phyloP scores from a whole-genome alignment of 2,113 vertebrate species.

The Aplodontia rufa region DNA sequence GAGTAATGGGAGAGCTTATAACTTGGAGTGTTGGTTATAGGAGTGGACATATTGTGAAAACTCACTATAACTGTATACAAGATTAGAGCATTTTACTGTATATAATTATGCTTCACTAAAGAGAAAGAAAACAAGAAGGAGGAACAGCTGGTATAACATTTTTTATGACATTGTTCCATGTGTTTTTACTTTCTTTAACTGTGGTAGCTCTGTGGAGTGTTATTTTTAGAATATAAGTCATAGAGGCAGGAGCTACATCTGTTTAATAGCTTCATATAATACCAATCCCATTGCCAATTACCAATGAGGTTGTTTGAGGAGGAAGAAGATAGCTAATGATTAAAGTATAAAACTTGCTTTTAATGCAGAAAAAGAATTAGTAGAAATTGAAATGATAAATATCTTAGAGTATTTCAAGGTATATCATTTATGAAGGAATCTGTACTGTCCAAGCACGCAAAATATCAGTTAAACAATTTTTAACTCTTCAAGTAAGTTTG shows the following conservation, averaged over 20 bases:
- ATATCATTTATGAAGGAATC: background rate
- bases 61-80: constrained; percentile 11
- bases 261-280: constrained; percentile 13
- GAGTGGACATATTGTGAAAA: constrained; percentile 21
- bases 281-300: background rate
- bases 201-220: constrained; percentile 1
- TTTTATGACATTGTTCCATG: constrained; percentile 46
- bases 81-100: constrained; percentile 36
- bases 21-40: background rate
- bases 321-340: background rate
- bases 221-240: constrained; percentile 56
- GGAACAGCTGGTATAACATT: constrained; percentile 46
- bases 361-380: background rate
- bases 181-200: constrained; percentile 55
- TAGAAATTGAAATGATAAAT: constrained; percentile 14
- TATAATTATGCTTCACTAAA: background rate
- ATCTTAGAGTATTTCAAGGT: constrained; percentile 20
- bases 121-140: background rate
- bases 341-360: constrained; percentile 42
- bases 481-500: background rate
- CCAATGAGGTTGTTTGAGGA: background rate
- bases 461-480: constrained; percentile 13
- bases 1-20: constrained; percentile 2
- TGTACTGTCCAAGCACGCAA: background rate
- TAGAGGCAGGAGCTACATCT: constrained; percentile 12